Evolutionary conservation across 2,113 vertebrate species (phyloP), one percentile per base, ranked within the genome.

Genomic region (Anser brachyrhynchus): DNA sequence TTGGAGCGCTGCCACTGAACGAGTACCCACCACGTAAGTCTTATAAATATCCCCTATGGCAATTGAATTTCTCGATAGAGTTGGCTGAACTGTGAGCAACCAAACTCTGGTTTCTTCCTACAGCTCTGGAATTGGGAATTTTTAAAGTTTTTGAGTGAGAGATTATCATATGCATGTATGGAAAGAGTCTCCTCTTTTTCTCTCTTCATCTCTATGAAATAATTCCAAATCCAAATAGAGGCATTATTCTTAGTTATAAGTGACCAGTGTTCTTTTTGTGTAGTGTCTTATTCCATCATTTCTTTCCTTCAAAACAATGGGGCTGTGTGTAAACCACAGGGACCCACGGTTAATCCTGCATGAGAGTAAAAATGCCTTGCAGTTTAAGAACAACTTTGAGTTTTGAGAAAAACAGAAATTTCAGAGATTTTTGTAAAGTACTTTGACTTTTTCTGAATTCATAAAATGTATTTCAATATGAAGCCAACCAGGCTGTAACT

Each of bases 11-110:
- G 57, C 37, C n/a, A 13, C 33, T 52, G 15, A 6, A 67, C 8
- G 8, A 55, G n/a, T 5, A 61, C 35, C 25, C 54, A 25, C 22
- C 14, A 10, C 0, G 1, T 21, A 39, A 37, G 16, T 51, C 19
- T 5, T 18, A 83, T 6, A 7, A 5, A 0, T 8, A 35, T 37
- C 52, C 29, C 8, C 31, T 54, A 59, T 44, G 39, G 26, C 44
- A 31, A n/a, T 0, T 26, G 6, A 25, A 39, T 52, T 83, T 44
- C 29, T 26, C 29, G 3, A 57, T 2, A 58, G 57, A 22, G 12
- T 12, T 49, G 64, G 84, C 57, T n/a, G 21, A 43, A 51, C 41
- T 13, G 20, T 35, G 51, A 83, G 65, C 19, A 22, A 46, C 15
- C 2, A 0, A 65, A 33, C 29, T 69, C 39, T 33, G 9, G 33